Conservation (phyloP, 2,113 vertebrate species). For the Chloropsis cyanopogon region DNA sequence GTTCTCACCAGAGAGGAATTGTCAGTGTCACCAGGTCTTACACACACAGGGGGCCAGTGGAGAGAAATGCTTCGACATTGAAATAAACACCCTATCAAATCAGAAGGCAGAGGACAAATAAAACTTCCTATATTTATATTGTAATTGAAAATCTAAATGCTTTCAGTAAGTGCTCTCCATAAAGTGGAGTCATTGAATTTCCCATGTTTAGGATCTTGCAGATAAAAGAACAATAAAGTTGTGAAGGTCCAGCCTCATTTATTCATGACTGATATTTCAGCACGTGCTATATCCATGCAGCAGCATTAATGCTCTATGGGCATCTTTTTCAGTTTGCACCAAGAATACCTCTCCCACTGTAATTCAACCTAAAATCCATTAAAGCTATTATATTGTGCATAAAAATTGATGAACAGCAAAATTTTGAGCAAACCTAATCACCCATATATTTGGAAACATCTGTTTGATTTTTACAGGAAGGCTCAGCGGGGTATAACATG, state of each 20-base stretch:
- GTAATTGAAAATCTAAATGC: not conserved
- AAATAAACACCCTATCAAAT: not conserved
- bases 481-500: not conserved
- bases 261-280: not conserved
- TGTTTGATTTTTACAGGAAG: not conserved
- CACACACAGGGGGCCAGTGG: accelerated
- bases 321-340: not conserved
- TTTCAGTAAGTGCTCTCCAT: not conserved
- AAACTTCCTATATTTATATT: not conserved
- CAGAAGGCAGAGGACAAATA: not conserved
- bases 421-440: not conserved
- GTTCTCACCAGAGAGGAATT: not conserved
- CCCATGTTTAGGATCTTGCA: not conserved
- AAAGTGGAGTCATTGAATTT: not conserved
- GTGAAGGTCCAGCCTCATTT: not conserved
- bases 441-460: not conserved
- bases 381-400: not conserved
- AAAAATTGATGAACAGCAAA: not conserved
- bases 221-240: not conserved
- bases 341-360: not conserved
- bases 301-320: not conserved
- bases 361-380: not conserved
- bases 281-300: not conserved
- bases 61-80: not conserved
- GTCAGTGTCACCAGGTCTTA: not conserved